Evolutionary conservation across 2,888 invertebrate genomes (phyloP).

Genomic region (Tetramorium bicarinatum): DNA sequence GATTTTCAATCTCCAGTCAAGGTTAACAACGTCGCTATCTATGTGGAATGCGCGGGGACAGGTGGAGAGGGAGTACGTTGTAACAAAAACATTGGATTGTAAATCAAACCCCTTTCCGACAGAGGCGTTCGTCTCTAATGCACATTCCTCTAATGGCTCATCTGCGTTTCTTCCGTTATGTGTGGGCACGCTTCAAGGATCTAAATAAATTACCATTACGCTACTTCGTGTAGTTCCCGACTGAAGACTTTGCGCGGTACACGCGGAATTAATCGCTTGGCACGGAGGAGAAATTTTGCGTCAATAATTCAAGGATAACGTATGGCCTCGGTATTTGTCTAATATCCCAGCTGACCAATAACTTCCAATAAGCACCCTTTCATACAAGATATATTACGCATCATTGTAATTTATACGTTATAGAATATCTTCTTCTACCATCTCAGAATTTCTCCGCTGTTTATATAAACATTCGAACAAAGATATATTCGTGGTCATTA

Average conservation of each 20-base stretch:
- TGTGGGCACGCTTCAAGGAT: constrained; percentile 74
- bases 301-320: constrained; percentile 52
- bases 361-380: constrained; percentile 42
- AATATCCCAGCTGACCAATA: constrained; percentile 45
- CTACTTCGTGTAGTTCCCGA: constrained; percentile 42
- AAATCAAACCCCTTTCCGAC: constrained; percentile 59
- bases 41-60: constrained; percentile 39
- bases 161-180: constrained; percentile 78
- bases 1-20: constrained; percentile 76
- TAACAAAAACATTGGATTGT: constrained; percentile 64
- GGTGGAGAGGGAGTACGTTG: constrained; percentile 36
- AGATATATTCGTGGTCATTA: constrained; percentile 4
- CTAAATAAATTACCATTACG: constrained; percentile 52
- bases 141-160: constrained; percentile 36
- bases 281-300: constrained; percentile 39
- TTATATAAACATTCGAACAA: constrained; percentile 11
- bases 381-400: constrained; percentile 36
- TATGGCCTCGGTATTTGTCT: constrained; percentile 45
- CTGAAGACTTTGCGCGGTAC: constrained; percentile 37
- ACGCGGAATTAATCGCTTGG: constrained; percentile 44
- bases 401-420: constrained; percentile 43
- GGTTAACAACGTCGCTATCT: constrained; percentile 65
- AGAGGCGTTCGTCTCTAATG: constrained; percentile 48
- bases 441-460: background rate
- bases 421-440: constrained; percentile 33